Percentiles rank a stretch among this genome's conserved stretches.
Evolutionary conservation across 2,888 invertebrate genomes (phyloP).

Genomic region (Agriopis leucophaearia): DNA sequence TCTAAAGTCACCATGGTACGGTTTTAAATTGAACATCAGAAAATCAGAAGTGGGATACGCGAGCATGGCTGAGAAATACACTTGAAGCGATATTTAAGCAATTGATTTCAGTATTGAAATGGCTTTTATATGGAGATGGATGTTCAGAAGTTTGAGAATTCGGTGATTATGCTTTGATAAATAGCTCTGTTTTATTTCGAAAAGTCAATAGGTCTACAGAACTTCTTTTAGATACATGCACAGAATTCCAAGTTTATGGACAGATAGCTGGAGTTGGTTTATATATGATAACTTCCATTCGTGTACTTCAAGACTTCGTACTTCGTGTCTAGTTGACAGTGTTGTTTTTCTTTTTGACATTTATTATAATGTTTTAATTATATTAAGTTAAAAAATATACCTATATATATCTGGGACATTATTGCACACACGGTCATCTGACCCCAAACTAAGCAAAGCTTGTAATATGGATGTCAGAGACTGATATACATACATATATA

Average conservation of each 20-base stretch:
- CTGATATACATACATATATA: too few species aligned
- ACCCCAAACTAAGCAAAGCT: too few species aligned
- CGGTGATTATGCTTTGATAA: conserved; percentile 45
- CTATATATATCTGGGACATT: too few species aligned
- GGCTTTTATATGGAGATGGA: conserved; percentile 61
- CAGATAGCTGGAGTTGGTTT: background rate
- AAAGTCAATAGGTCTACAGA: conserved; percentile 22
- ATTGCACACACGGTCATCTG: too few species aligned
- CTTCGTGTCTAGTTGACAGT: too few species aligned
- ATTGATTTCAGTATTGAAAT: conserved; percentile 62
- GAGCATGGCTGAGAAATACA: conserved; percentile 43
- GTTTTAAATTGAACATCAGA: conserved; percentile 38
- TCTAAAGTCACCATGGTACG: conserved; percentile 36
- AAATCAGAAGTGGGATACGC: conserved; percentile 27
- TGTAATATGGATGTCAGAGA: too few species aligned
- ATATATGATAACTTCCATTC: too few species aligned
- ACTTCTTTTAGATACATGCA: background rate
- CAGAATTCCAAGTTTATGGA: background rate
- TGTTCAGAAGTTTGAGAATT: conserved; percentile 47
- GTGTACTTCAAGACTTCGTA: too few species aligned
- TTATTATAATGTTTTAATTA: too few species aligned
- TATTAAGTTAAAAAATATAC: too few species aligned
- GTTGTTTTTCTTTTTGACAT: too few species aligned
- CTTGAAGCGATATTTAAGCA: conserved; percentile 54
- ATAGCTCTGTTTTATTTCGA: conserved; percentile 30